phyloP scores from a whole-genome alignment of 2,888 invertebrate genomes.

The Myathropa florea region DNA sequence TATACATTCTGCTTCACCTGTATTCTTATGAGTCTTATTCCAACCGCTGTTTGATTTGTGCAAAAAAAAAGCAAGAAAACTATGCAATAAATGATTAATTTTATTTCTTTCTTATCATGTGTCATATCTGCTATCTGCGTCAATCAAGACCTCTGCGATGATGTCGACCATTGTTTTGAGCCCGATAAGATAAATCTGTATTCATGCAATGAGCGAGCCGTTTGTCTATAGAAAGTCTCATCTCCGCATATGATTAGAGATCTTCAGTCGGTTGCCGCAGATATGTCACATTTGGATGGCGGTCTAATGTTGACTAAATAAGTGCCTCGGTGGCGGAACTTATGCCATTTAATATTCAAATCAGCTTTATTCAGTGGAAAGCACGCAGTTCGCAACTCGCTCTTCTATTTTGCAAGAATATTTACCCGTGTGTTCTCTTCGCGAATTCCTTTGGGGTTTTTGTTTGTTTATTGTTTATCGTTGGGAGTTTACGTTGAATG shows the following conservation, averaged over 20 bases:
- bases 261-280: background rate
- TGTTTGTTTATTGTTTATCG: slow-evolving; percentile 56
- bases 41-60: background rate
- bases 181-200: slow-evolving; percentile 22
- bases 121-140: background rate
- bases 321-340: slow-evolving; percentile 18
- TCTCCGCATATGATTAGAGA: background rate
- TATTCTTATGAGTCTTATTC: background rate
- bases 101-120: slow-evolving; percentile 19
- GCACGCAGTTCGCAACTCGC: slow-evolving; percentile 18
- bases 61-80: background rate
- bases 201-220: slow-evolving; percentile 34
- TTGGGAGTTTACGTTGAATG: slow-evolving; percentile 56
- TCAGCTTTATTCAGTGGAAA: slow-evolving; percentile 36
- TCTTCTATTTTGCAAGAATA: slow-evolving; percentile 36
- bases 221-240: background rate
- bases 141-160: background rate
- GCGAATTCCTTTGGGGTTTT: slow-evolving; percentile 15
- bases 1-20: slow-evolving; percentile 23
- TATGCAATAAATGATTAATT: slow-evolving; percentile 13
- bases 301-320: slow-evolving; percentile 33
- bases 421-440: slow-evolving; percentile 2
- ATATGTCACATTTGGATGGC: slow-evolving; percentile 24
- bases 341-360: slow-evolving; percentile 53
- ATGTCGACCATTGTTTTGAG: background rate